A percentile compares a stretch with the other conserved stretches of the same genome.
Evolutionary conservation across 2,797 vertebrate species (phyloP).

Genomic region (Rhinella marina): DNA sequence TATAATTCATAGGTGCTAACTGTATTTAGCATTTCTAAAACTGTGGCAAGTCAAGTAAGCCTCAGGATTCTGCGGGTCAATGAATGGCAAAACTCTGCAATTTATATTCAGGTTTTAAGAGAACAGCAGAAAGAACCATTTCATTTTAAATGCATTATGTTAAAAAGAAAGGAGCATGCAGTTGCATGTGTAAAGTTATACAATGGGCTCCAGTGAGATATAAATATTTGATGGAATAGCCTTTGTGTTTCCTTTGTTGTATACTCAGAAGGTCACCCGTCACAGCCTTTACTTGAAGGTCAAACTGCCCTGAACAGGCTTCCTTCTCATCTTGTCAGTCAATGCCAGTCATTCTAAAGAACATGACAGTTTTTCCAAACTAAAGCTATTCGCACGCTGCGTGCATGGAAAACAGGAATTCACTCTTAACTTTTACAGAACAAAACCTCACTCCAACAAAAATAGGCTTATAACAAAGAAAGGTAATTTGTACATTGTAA

Average conservation of each 20-base stretch:
- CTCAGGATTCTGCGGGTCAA: background rate
- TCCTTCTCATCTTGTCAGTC: constrained; percentile 61
- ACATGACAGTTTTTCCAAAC: constrained; percentile 57
- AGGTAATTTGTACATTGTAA: background rate
- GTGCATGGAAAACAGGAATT: constrained; percentile 45
- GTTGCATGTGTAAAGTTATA: constrained; percentile 31
- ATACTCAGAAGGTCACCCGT: constrained; percentile 58
- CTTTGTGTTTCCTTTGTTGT: constrained; percentile 56
- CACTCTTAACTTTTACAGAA: constrained; percentile 12
- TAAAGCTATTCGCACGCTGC: constrained; percentile 20
- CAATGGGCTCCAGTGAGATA: constrained; percentile 37
- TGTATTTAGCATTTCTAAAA: constrained; percentile 1
- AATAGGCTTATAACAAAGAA: background rate
- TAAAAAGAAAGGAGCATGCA: constrained; percentile 12
- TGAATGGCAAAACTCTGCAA: constrained; percentile 3
- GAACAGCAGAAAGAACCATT: background rate
- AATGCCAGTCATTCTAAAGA: constrained; percentile 56
- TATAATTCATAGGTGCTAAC: background rate
- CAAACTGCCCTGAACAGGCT: constrained; percentile 59
- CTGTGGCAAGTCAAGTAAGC: background rate
- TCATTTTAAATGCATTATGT: constrained; percentile 44
- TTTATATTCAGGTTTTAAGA: constrained; percentile 9
- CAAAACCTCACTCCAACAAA: constrained; percentile 15
- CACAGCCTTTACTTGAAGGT: constrained; percentile 61
- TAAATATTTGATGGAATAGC: constrained; percentile 56